Base-by-base conservation (phyloP, 1,140 invertebrate genomes). In the Stenopsyche tienmushanensis region DNA sequence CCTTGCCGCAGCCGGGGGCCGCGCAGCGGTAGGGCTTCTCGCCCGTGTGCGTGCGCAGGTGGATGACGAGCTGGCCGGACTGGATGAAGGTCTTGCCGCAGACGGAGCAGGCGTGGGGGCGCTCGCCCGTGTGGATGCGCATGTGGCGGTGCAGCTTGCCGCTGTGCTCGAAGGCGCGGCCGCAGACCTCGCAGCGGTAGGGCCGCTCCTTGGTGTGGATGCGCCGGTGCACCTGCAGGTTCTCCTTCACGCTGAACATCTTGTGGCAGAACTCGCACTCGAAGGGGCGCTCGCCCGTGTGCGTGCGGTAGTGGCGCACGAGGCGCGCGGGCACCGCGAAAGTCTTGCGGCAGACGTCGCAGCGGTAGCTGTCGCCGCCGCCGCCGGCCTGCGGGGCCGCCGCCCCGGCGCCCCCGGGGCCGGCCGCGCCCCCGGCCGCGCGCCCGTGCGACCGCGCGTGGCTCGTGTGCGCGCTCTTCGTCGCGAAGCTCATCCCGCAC, bases 231-330 rank as follows among this genome's bases (percentile, higher is more conserved):
- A 95, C 93, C 76, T 92, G 93, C 44, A 95, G 81, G 76, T 95
- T 95, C 75, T 94, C 92, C 75, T 95, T 96, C 1, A 94, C 92
- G 67, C 92, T 94, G 74, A 95, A 95, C 66, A 90, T 89, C 75
- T 95, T 95, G 73, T 88, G 89, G 78, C 95, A 97, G 74, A 91
- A 95, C 73, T 97, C 94, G 77, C 94, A 97, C 72, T 92, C 86
- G 72, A 90, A 93, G 0, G 90, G 90, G 55, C 88, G 86, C 73
- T 90, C 90, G 1, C 95, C 93, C 0, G 92, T 95, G 74, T 95
- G 93, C 0, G 91, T 94, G 29, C 93, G 84, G 77, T 95, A 95
- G 75, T 97, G 95, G 5, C 94, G 86, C 63, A 92, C 93, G 55
- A 97, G 80, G 45, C 94, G 80, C n/a, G 93, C 93, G 2, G 91